Base-by-base conservation (phyloP, 2,888 invertebrate species). In the Pimpla rufipes region DNA sequence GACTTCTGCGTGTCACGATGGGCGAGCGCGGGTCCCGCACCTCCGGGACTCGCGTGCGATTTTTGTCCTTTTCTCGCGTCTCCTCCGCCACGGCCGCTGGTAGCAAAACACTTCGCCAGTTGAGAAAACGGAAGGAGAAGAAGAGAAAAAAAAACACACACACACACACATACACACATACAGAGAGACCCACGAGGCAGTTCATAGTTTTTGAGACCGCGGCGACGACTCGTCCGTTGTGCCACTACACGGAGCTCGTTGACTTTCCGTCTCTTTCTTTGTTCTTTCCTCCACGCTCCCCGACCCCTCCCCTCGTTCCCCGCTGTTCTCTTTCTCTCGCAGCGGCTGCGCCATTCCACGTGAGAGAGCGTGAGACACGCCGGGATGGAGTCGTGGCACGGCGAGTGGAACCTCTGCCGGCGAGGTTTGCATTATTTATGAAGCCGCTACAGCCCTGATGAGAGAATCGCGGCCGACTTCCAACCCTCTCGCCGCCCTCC, bases 401-500 rank as follows among this genome's bases (percentile, higher is more conserved):
- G 84, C 85, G 87, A 87, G 88, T 87, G 84, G 85, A 87, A 87
- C 87, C 84, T 86, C 81, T 79, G 84, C 80, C 68, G 85, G 85
- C 81, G 79, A 84, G 81, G 86, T 86, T 86, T 92, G 92, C 91
- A 92, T 92, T 92, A 92, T 92, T 92, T 92, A 92, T 92, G 91
- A 91, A 90, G 89, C 88, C 85, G 87, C 87, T 85, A 82, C 85
- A 83, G 79, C 87, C 81, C 89, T 89, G 90, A 90, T 89, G 90
- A 90, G 88, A 89, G 81, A 86, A 85, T 84, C 81, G 79, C 83
- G 74, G 76, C 83, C 83, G 71, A 79, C 83, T 83, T 79, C 83
- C 86, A 81, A 85, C 83, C 84, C 84, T 82, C 83, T 86, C 84
- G 81, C 84, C 76, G 81, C 59, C 52, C 67, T 62, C 67, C 66